A percentile compares a stretch with the other conserved stretches of the same genome.
These are phyloP conservation scores for Dorcus hopei DNA, from an alignment of 2,888 invertebrate genomes.

Conservation along the genomic window DNA sequence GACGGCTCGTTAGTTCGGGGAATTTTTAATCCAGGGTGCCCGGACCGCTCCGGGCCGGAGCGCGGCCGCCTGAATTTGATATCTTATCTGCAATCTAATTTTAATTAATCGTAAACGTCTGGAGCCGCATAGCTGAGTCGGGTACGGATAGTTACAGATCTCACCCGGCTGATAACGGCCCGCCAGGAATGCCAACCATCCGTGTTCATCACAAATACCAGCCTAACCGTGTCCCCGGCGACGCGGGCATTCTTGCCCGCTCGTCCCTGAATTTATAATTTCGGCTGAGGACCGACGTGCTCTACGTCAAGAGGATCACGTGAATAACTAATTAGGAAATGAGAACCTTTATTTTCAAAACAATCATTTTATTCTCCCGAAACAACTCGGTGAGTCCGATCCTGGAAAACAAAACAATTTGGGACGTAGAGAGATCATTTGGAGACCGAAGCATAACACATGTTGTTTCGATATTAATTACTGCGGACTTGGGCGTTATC, in stretches of 20 bases:
- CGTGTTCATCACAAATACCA: slow-evolving; percentile 44
- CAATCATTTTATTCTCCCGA: too few relatives aligned
- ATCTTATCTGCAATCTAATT: slow-evolving; percentile 45
- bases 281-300: slow-evolving; percentile 7
- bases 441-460: too few relatives aligned
- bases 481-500: too few relatives aligned
- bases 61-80: slow-evolving; percentile 21
- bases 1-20: too few relatives aligned
- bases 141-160: slow-evolving; percentile 40
- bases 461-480: too few relatives aligned
- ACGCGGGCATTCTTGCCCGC: slow-evolving; percentile 21
- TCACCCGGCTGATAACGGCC: slow-evolving; percentile 37
- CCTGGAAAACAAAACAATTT: too few relatives aligned
- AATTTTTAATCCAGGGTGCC: too few relatives aligned
- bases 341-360: not conserved
- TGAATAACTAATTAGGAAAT: not conserved
- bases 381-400: too few relatives aligned
- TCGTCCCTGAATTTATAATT: slow-evolving; percentile 28
- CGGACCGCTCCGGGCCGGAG: too few relatives aligned
- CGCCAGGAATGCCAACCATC: slow-evolving; percentile 41
- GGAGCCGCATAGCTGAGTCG: slow-evolving; percentile 39
- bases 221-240: slow-evolving; percentile 29
- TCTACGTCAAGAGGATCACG: not conserved
- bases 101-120: slow-evolving; percentile 46
- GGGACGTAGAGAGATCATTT: too few relatives aligned